Evolutionary conservation across 2,797 vertebrate species (phyloP).

Genomic region (Aldrovandia affinis): DNA sequence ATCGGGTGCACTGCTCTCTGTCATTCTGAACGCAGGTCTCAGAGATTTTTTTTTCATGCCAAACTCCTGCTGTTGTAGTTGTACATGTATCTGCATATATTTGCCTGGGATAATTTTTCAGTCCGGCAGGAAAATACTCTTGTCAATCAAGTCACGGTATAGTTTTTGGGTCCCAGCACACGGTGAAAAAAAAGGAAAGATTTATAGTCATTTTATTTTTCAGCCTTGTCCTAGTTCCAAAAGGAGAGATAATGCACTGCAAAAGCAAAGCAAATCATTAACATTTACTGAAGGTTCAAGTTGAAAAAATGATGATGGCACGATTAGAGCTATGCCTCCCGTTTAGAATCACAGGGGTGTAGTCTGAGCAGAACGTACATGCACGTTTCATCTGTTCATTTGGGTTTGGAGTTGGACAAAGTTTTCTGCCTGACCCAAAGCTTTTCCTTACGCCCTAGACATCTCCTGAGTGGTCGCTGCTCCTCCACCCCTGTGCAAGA

Average conservation of each 20-base stretch:
- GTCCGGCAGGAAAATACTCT: not conserved
- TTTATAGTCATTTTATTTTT: not conserved
- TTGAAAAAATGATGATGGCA: not conserved
- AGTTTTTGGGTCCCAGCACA: not conserved
- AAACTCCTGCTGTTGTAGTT: not conserved
- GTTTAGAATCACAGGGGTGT: not conserved
- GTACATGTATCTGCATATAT: constrained; percentile 4
- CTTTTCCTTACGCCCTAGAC: not conserved
- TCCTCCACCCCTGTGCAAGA: constrained; percentile 22
- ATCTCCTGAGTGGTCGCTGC: not conserved
- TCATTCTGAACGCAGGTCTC: not conserved
- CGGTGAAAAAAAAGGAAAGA: not conserved
- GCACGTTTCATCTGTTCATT: not conserved
- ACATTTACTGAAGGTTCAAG: not conserved
- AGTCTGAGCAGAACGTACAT: no score
- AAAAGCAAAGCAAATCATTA: not conserved
- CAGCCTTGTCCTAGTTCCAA: not conserved
- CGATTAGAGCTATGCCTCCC: not conserved
- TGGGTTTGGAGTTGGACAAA: not conserved
- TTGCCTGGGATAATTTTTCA: not conserved
- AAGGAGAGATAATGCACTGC: not conserved
- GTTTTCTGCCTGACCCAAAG: not conserved
- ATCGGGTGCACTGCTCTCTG: not conserved
- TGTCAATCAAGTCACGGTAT: not conserved
- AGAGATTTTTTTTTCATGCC: constrained; percentile 12